Evolutionary conservation across 2,113 vertebrate genomes (phyloP).

Genomic region (Cnemophilus loriae): DNA sequence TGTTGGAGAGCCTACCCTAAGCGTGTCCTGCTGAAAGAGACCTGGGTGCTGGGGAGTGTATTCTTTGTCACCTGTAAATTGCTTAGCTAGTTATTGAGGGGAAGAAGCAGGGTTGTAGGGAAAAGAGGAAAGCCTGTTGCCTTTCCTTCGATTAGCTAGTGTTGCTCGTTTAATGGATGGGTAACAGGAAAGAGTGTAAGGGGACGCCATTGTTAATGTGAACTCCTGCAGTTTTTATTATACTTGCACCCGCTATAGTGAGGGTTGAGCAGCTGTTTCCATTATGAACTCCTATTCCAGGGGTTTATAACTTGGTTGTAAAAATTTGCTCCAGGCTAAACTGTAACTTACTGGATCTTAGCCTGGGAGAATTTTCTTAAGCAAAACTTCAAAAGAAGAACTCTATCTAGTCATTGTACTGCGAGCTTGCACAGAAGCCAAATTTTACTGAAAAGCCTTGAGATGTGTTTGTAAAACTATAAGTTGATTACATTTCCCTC

Average conservation of each 20-base stretch:
- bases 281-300: slow-evolving; percentile 78
- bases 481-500: slow-evolving; percentile 25
- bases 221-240: slow-evolving; percentile 75
- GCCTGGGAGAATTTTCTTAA: slow-evolving; percentile 71
- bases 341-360: slow-evolving; percentile 67
- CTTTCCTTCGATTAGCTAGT: slow-evolving; percentile 62
- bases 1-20: not conserved
- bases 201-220: slow-evolving; percentile 70
- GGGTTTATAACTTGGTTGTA: slow-evolving; percentile 78
- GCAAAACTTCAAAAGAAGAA: slow-evolving; percentile 57
- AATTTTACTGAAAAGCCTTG: slow-evolving; percentile 34
- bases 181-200: slow-evolving; percentile 72
- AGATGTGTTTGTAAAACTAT: slow-evolving; percentile 4
- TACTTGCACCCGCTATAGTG: slow-evolving; percentile 64
- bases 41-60: not conserved
- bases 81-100: slow-evolving; percentile 50
- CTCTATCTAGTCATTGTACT: slow-evolving; percentile 51
- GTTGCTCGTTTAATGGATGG: slow-evolving; percentile 69
- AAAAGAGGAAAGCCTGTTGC: slow-evolving; percentile 30
- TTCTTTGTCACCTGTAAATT: slow-evolving; percentile 58
- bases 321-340: slow-evolving; percentile 73
- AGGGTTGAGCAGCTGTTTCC: slow-evolving; percentile 77
- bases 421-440: slow-evolving; percentile 18
- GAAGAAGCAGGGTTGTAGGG: not conserved
- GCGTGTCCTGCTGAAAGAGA: not conserved